Percentiles rank a stretch among this genome's conserved stretches.
These are phyloP conservation scores for Oegoconia quadripuncta DNA, from an alignment of 2,888 invertebrate species.

Conservation along the genomic window DNA sequence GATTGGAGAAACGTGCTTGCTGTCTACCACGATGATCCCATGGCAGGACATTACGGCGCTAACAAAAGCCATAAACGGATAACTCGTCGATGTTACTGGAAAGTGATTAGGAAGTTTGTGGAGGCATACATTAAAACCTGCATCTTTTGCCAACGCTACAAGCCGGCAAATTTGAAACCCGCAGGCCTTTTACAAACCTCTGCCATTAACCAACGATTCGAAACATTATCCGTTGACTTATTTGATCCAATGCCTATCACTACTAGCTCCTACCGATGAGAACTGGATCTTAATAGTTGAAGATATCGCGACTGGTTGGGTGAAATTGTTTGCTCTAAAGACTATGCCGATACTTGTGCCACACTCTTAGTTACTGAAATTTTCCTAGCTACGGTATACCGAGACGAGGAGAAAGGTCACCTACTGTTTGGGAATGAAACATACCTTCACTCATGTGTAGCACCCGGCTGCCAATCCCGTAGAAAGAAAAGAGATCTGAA, in stretches of 20 bases:
- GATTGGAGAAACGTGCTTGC: constrained; percentile 18
- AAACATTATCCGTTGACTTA: constrained; percentile 29
- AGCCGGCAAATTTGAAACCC: constrained; percentile 33
- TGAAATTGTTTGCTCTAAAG: neutral
- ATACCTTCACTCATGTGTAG: neutral
- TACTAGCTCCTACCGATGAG: neutral
- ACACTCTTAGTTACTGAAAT: neutral
- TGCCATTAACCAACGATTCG: constrained; percentile 20
- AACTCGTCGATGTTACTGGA: neutral
- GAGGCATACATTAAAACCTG: constrained; percentile 6
- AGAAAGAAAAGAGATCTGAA: neutral
- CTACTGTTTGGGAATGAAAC: neutral
- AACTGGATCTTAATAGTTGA: neutral
- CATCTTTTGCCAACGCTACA: constrained; percentile 31
- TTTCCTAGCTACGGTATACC: neutral
- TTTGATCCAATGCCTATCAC: constrained; percentile 25
- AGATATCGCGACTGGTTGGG: neutral
- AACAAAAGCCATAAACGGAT: constrained; percentile 5
- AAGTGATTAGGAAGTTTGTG: neutral
- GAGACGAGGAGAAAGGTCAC: neutral
- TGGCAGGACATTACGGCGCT: constrained; percentile 27
- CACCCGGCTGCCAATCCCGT: neutral
- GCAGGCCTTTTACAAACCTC: constrained; percentile 28
- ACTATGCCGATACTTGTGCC: neutral
- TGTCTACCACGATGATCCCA: constrained; percentile 22